Conservation (phyloP, 2,888 invertebrate genomes). For the Criorhina ranunculi region DNA sequence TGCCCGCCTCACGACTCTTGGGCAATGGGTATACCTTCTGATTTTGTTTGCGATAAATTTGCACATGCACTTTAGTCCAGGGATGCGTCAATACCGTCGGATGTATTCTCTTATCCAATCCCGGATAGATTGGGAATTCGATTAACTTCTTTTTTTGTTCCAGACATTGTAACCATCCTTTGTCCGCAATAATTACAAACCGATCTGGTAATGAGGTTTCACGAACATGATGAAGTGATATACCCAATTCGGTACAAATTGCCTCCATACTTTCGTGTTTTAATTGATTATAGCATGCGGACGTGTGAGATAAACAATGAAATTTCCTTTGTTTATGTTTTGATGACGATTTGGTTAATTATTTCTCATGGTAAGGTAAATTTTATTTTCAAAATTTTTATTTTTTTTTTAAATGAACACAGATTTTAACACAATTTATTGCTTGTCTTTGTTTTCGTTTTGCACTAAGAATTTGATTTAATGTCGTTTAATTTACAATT, state of each 20-base stretch:
- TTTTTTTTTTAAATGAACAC: slow-evolving; percentile 26
- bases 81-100: slow-evolving; percentile 84
- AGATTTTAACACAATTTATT: slow-evolving; percentile 28
- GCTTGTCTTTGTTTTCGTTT: slow-evolving; percentile 7
- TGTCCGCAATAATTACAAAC: slow-evolving; percentile 88
- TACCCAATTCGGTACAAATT: slow-evolving; percentile 89
- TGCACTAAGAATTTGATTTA: slow-evolving; percentile 3
- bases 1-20: slow-evolving; percentile 81
- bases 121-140: slow-evolving; percentile 80
- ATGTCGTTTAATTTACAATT: slow-evolving; percentile 15
- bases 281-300: slow-evolving; percentile 49
- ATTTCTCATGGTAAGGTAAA: slow-evolving; percentile 36
- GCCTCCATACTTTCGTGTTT: slow-evolving; percentile 86
- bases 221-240: slow-evolving; percentile 89
- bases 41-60: slow-evolving; percentile 88
- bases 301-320: background rate
- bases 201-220: slow-evolving; percentile 86
- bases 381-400: too few relatives aligned
- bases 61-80: slow-evolving; percentile 84
- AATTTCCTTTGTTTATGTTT: slow-evolving; percentile 56
- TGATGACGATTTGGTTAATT: slow-evolving; percentile 12
- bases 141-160: slow-evolving; percentile 81
- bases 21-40: slow-evolving; percentile 91
- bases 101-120: slow-evolving; percentile 81
- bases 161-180: slow-evolving; percentile 87